Evolutionary conservation across 2,797 vertebrate species (phyloP), one percentile per base, ranked within the genome.

Genomic region (Echiichthys vipera): DNA sequence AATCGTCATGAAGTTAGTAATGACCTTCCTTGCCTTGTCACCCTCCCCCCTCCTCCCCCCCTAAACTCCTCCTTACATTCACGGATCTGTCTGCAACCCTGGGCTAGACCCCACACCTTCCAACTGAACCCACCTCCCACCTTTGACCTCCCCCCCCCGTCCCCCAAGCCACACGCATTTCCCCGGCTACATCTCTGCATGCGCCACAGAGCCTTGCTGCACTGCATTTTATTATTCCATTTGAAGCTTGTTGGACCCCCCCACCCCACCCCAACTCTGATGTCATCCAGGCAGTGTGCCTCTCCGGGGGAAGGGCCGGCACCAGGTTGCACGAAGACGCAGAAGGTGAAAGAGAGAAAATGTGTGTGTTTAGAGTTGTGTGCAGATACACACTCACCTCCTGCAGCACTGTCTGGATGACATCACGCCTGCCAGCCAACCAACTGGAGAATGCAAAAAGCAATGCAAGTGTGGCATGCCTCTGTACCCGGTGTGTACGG

Each of bases 391-490:
- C 39, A 71, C 85, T 87, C 74, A 78, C 83, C 58, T 46, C 71
- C 78, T 46, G 72, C 68, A 79, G 84, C 84, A 66, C 94, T 90
- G 95, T 94, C 95, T 94, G 90, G 84, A 92, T 93, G 94, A 95
- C 93, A 93, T 92, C 87, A 89, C 88, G 94, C 95, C 93, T 94
- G 95, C 94, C 94, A 93, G 94, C 94, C 94, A 94, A 93, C 94
- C 94, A 96, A 94, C 93, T 94, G 95, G 95, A 95, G 94, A 95
- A 96, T 96, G 96, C 96, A 97, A 96, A 86, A 95, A 94, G 89
- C 93, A 94, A 95, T 96, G 96, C 96, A 96, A 96, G 91, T 95
- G 94, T 90, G 96, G 96, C 96, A 97, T 96, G 96, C 92, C 92
- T 95, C 94, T 96, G 95, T 97, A 96, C 95, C 94, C 62, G 37